Evolutionary conservation across 2,113 vertebrate genomes (phyloP).

Genomic region (Lycaon pictus): DNA sequence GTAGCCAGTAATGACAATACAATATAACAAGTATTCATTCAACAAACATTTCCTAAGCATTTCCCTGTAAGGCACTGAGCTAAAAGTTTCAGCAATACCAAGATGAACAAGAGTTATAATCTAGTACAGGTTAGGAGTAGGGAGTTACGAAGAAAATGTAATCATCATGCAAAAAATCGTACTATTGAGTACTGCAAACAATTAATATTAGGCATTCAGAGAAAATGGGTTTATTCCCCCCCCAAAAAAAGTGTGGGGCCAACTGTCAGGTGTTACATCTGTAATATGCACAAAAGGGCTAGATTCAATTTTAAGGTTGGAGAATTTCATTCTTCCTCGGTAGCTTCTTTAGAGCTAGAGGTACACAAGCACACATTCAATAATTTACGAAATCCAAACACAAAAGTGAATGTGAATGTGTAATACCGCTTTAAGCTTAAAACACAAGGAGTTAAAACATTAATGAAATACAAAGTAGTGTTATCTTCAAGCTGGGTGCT

Average conservation of each 20-base stretch:
- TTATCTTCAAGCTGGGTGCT: not conserved
- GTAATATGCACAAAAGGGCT: not conserved
- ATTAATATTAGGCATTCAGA: not conserved
- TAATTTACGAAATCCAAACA: not conserved
- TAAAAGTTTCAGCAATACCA: conserved; percentile 45
- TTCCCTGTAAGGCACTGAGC: not conserved
- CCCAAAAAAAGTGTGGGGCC: not conserved
- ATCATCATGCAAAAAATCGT: not conserved
- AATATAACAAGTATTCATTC: conserved; percentile 19
- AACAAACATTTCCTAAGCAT: conserved; percentile 44
- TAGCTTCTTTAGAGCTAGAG: not conserved
- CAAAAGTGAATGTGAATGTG: not conserved
- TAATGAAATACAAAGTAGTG: not conserved
- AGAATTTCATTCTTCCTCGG: not conserved
- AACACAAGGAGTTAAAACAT: not conserved
- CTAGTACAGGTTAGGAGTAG: not conserved
- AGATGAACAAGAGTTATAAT: not conserved
- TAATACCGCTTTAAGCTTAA: not conserved
- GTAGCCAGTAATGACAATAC: conserved; percentile 21
- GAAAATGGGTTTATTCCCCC: not conserved
- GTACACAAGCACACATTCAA: not conserved
- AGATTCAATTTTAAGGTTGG: not conserved
- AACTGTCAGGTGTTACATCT: not conserved
- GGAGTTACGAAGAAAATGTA: not conserved
- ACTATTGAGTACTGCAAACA: not conserved